Percentiles rank a stretch among this genome's conserved stretches.
Evolutionary conservation across 2,797 vertebrate genomes (phyloP).

Genomic region (Periophthalmus magnuspinnatus): DNA sequence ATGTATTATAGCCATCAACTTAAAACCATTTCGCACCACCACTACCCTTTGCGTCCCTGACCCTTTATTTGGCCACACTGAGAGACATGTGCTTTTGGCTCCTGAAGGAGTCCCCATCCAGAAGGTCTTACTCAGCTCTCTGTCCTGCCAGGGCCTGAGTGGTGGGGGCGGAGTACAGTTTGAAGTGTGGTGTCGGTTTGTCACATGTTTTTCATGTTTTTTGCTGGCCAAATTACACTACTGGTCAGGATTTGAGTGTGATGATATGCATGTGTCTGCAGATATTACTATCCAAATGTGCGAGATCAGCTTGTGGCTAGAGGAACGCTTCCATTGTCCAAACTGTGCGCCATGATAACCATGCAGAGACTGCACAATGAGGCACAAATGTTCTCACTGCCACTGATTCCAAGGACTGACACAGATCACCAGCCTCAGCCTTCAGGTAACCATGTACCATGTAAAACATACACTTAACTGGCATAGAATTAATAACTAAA

Average conservation of each 20-base stretch:
- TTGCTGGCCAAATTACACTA: not conserved
- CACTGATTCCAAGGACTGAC: slow-evolving; percentile 80
- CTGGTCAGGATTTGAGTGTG: slow-evolving; percentile 2
- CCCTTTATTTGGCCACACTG: slow-evolving; percentile 84
- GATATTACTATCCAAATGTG: slow-evolving; percentile 98
- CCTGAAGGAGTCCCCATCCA: slow-evolving; percentile 87
- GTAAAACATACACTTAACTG: not conserved
- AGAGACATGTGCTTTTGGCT: slow-evolving; percentile 83
- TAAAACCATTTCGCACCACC: slow-evolving; percentile 85
- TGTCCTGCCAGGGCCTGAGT: slow-evolving; percentile 73
- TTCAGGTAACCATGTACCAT: slow-evolving; percentile 76
- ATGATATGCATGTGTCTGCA: slow-evolving; percentile 44
- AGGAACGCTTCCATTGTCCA: slow-evolving; percentile 87
- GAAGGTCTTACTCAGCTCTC: slow-evolving; percentile 83
- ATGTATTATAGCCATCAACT: slow-evolving; percentile 58
- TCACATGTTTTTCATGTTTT: slow-evolving; percentile 3
- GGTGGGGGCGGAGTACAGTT: slow-evolving; percentile 87
- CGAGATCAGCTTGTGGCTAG: slow-evolving; percentile 92
- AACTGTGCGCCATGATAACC: slow-evolving; percentile 92
- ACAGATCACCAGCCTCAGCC: slow-evolving; percentile 64
- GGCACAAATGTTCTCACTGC: slow-evolving; percentile 86
- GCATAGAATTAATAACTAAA: not conserved
- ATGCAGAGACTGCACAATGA: slow-evolving; percentile 82
- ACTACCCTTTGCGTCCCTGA: slow-evolving; percentile 90
- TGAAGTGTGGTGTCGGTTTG: slow-evolving; percentile 97